These are phyloP conservation scores for Phymorhynchus buccinoides DNA, from an alignment of 1,140 invertebrate species.

Conservation along the genomic window DNA sequence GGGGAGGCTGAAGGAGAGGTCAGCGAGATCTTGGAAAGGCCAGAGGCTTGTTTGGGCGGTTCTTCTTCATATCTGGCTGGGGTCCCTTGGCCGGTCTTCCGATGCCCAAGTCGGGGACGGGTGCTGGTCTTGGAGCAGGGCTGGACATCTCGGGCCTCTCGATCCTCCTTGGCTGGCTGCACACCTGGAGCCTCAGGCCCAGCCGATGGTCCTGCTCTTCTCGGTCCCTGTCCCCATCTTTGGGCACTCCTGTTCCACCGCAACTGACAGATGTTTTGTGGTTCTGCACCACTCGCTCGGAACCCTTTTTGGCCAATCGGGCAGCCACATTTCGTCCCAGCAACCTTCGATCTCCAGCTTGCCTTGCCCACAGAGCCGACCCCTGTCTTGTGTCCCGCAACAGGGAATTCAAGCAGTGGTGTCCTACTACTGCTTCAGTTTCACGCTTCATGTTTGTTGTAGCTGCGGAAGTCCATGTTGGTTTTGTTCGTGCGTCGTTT, in stretches of 20 bases:
- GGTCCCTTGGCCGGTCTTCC: constrained; percentile 60
- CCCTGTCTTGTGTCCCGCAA: not conserved
- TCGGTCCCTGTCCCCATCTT: not conserved
- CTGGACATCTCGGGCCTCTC: not conserved
- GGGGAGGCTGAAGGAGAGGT: constrained; percentile 37
- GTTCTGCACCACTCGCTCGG: not conserved
- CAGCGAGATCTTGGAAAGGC: constrained; percentile 58
- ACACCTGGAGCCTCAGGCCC: constrained; percentile 21
- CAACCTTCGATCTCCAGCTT: constrained; percentile 32
- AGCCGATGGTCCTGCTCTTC: no score
- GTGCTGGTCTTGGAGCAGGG: not conserved
- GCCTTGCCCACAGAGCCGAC: not conserved
- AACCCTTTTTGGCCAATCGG: not conserved
- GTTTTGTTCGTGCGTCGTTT: not conserved
- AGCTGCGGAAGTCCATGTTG: not conserved
- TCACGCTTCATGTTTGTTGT: not conserved
- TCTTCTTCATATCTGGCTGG: constrained; percentile 46
- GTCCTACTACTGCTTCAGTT: not conserved
- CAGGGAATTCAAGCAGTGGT: not conserved
- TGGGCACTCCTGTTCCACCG: not conserved
- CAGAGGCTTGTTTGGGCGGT: constrained; percentile 59
- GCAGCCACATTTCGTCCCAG: constrained; percentile 26
- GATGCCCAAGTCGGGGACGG: constrained; percentile 31
- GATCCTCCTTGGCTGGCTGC: not conserved
- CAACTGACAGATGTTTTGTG: not conserved